Evolutionary conservation across 2,888 invertebrate genomes (phyloP).

Genomic region (Phaedon cochleariae): DNA sequence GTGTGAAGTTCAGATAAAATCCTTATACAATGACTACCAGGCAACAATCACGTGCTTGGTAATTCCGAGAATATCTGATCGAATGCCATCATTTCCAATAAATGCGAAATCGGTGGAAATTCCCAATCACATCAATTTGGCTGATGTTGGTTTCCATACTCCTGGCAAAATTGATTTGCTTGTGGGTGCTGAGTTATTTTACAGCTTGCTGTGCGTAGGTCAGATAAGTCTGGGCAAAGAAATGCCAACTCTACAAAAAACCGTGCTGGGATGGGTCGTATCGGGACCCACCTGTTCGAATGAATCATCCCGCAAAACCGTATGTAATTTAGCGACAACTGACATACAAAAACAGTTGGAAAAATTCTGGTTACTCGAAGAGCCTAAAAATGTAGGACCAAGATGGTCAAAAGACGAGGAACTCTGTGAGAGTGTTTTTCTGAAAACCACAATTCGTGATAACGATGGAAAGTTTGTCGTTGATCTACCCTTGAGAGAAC

Average conservation of each 20-base stretch:
- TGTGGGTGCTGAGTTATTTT: conserved; percentile 2
- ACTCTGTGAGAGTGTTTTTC: background rate
- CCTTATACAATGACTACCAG: background rate
- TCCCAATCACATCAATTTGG: conserved; percentile 2
- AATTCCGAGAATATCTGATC: conserved; percentile 9
- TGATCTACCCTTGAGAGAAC: background rate
- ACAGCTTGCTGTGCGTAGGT: conserved; percentile 1
- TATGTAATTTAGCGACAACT: conserved; percentile 1
- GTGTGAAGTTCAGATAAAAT: background rate
- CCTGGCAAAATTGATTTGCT: background rate
- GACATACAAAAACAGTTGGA: background rate
- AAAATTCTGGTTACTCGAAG: background rate
- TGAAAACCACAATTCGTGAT: background rate
- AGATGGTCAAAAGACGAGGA: background rate
- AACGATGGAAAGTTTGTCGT: background rate
- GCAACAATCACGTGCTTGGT: background rate
- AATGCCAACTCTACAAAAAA: conserved; percentile 15
- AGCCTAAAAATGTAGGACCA: background rate
- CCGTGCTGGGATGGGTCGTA: conserved; percentile 3
- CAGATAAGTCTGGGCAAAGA: background rate
- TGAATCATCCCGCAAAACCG: background rate
- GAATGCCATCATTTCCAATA: background rate
- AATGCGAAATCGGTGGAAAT: conserved; percentile 1
- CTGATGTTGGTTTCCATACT: no score
- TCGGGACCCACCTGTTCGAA: background rate